Conservation (phyloP, 2,888 invertebrate genomes). For the Ashinkailepas kermadecensis region DNA sequence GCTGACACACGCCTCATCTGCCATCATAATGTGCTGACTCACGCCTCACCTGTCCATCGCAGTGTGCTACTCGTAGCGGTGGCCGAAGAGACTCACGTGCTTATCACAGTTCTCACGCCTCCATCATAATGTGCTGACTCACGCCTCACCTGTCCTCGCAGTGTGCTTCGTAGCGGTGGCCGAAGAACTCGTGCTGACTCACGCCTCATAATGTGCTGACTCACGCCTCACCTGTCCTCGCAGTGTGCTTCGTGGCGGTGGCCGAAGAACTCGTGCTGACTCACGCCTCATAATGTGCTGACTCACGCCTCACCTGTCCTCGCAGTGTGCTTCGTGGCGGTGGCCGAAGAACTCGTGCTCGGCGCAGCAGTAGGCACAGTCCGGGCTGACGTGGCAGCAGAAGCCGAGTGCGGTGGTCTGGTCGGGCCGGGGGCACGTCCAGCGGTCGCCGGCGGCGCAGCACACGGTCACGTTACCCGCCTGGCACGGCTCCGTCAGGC, state of each 20-base stretch:
- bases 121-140: not conserved
- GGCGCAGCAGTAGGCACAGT: conserved; percentile 17
- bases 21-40: not conserved
- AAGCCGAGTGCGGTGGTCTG: not conserved
- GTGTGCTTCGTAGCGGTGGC: not conserved
- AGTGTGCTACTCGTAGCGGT: not conserved
- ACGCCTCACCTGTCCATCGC: not conserved
- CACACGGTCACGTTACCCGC: not conserved
- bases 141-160: not conserved
- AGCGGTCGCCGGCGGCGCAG: not conserved
- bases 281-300: not conserved
- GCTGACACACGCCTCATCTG: not conserved
- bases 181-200: not conserved
- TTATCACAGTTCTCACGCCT: too few species aligned
- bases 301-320: not conserved
- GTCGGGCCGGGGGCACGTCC: not conserved
- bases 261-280: not conserved
- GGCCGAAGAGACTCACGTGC: not conserved
- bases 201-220: not conserved
- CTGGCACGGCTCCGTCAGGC: not conserved
- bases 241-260: not conserved
- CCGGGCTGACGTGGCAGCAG: not conserved
- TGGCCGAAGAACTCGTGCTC: conserved; percentile 6
- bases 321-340: not conserved
- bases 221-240: not conserved